Percentiles rank a stretch among this genome's conserved stretches.
Conservation (phyloP, 2,797 vertebrate species). For the Fistularia tabacaria region DNA sequence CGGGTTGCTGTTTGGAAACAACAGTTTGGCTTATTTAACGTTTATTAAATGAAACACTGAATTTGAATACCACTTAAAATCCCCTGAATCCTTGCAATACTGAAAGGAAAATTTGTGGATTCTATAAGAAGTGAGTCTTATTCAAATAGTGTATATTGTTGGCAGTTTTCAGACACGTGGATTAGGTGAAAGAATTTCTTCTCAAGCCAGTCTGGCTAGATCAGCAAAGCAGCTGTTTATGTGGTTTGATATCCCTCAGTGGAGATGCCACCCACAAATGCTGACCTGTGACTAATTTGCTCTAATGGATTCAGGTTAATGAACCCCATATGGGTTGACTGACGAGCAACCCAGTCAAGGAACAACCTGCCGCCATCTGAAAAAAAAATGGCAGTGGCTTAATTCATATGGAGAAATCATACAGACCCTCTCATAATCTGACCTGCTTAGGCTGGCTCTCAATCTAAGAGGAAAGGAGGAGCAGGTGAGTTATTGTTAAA, state of each 20-base stretch:
- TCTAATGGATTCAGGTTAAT: slow-evolving; percentile 72
- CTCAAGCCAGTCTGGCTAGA: slow-evolving; percentile 19
- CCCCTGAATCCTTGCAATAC: too few species aligned
- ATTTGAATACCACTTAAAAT: too few species aligned
- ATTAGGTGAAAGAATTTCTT: slow-evolving; percentile 3
- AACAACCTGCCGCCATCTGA: slow-evolving; percentile 38
- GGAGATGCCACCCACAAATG: slow-evolving; percentile 57
- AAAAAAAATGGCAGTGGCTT: slow-evolving; percentile 41
- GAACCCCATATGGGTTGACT: slow-evolving; percentile 57
- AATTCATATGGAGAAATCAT: slow-evolving; percentile 68
- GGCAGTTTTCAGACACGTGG: too few species aligned
- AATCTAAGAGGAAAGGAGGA: slow-evolving; percentile 47
- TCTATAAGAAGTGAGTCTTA: too few species aligned
- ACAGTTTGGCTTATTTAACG: too few species aligned
- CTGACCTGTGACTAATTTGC: slow-evolving; percentile 72
- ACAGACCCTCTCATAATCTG: slow-evolving; percentile 60
- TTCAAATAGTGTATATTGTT: too few species aligned
- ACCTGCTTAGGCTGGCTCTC: slow-evolving; percentile 48
- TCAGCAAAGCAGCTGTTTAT: slow-evolving; percentile 32
- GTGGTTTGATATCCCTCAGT: slow-evolving; percentile 48
- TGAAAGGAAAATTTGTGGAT: too few species aligned
- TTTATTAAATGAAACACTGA: too few species aligned
- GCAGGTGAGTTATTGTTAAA: slow-evolving; percentile 57
- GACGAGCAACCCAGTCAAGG: slow-evolving; percentile 52
- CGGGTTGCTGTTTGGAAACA: too few species aligned